phyloP scores from a whole-genome alignment of 92 coral and sea anemone genomes.

The Palythoa grandis region DNA sequence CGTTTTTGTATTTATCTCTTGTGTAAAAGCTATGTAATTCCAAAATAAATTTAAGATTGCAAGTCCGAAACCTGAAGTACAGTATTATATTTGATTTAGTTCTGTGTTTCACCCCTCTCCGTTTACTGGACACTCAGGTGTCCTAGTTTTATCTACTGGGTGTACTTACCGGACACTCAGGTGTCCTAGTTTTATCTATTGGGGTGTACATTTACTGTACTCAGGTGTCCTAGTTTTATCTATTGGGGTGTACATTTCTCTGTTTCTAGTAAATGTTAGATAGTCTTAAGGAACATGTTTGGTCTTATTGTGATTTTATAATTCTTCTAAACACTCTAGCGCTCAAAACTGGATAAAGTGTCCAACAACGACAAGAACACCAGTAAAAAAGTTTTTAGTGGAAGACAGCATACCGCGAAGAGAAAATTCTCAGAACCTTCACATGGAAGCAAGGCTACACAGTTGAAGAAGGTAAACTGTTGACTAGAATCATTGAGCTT shows the following conservation, averaged over 20 bases:
- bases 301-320: not conserved
- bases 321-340: not conserved
- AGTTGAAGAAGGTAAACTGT: constrained; percentile 27
- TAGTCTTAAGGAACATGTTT: not conserved
- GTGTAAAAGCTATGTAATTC: too few relatives aligned
- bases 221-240: not conserved
- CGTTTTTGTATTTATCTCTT: too few relatives aligned
- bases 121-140: too few relatives aligned
- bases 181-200: not conserved
- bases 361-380: not conserved
- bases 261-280: not conserved
- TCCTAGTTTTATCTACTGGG: not conserved
- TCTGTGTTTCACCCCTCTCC: too few relatives aligned
- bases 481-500: too few relatives aligned
- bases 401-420: not conserved
- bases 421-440: constrained; percentile 7
- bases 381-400: not conserved
- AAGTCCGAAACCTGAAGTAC: too few relatives aligned
- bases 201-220: not conserved
- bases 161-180: not conserved
- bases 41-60: too few relatives aligned
- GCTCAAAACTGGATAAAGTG: constrained; percentile 26
- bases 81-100: too few relatives aligned
- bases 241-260: not conserved
- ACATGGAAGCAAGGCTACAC: not conserved